These are phyloP conservation scores for Piscicola geometra DNA, from an alignment of 2,888 invertebrate genomes.

Conservation along the genomic window DNA sequence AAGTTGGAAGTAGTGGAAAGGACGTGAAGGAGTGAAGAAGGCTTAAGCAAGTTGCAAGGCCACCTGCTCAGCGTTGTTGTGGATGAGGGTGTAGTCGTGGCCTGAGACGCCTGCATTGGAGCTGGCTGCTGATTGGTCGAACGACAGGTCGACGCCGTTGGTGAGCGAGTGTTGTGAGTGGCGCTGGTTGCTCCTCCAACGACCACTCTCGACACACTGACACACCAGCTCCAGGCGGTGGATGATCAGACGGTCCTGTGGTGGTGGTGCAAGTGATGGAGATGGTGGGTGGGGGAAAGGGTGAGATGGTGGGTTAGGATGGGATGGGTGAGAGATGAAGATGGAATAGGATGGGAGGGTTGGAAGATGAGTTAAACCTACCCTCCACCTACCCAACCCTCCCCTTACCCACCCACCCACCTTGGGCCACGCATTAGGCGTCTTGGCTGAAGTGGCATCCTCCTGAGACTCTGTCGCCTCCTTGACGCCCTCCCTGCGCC, in stretches of 20 bases:
- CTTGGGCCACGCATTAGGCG: slow-evolving; percentile 34
- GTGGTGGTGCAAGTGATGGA: background rate
- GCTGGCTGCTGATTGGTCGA: background rate
- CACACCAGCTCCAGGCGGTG: slow-evolving; percentile 85
- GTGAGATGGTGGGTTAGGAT: background rate
- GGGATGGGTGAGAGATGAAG: too few species aligned
- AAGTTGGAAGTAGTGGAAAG: background rate
- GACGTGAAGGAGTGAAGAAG: background rate
- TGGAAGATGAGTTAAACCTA: too few species aligned
- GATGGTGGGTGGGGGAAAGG: background rate
- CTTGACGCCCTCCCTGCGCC: slow-evolving; percentile 10
- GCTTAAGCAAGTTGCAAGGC: background rate
- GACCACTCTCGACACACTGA: slow-evolving; percentile 82
- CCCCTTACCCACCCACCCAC: too few species aligned
- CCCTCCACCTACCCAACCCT: too few species aligned
- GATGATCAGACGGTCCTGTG: slow-evolving; percentile 54
- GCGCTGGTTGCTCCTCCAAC: slow-evolving; percentile 66
- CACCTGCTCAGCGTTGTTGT: slow-evolving; percentile 27
- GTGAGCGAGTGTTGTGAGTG: slow-evolving; percentile 42
- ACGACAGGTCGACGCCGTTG: background rate
- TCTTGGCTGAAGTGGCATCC: background rate
- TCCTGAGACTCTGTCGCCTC: slow-evolving; percentile 23
- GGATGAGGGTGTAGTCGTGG: slow-evolving; percentile 39
- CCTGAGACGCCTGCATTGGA: slow-evolving; percentile 23
- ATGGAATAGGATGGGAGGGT: too few species aligned